phyloP scores from a whole-genome alignment of 2,888 invertebrate species.

The Dryomyza anilis region DNA sequence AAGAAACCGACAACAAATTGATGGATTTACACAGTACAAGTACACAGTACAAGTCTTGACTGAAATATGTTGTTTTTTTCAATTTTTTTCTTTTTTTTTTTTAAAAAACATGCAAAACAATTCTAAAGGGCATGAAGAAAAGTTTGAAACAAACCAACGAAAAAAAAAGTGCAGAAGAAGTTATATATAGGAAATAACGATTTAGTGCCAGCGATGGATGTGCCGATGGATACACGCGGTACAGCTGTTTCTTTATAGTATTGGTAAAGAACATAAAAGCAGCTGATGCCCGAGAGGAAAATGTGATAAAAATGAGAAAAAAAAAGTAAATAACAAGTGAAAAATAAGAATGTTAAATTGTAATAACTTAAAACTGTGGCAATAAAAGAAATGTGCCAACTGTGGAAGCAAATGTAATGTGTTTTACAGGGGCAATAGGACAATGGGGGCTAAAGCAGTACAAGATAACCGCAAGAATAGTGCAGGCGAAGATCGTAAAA shows the following conservation, averaged over 20 bases:
- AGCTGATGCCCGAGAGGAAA: background rate
- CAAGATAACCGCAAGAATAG: too few relatives aligned
- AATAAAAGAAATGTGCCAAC: constrained; percentile 9
- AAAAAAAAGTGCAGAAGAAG: background rate
- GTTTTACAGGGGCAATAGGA: background rate
- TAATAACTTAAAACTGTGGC: constrained; percentile 2
- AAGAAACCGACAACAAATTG: background rate
- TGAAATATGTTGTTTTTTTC: too few relatives aligned
- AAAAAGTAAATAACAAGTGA: background rate
- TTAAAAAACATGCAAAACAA: background rate
- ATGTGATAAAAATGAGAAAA: background rate
- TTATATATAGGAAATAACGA: background rate
- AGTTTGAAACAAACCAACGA: background rate
- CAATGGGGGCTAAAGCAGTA: background rate
- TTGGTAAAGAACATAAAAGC: background rate
- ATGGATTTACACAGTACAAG: background rate
- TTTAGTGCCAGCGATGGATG: background rate
- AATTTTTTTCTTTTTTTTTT: too few relatives aligned
- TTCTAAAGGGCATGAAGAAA: background rate
- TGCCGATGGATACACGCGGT: background rate
- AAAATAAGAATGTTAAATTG: background rate
- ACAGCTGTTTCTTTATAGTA: background rate
- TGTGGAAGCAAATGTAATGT: background rate
- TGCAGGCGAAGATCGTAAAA: too few relatives aligned
- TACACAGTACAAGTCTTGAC: too few relatives aligned